Evolutionary conservation across 2,113 vertebrate genomes (phyloP).

Genomic region (Lepidothrix coronata): DNA sequence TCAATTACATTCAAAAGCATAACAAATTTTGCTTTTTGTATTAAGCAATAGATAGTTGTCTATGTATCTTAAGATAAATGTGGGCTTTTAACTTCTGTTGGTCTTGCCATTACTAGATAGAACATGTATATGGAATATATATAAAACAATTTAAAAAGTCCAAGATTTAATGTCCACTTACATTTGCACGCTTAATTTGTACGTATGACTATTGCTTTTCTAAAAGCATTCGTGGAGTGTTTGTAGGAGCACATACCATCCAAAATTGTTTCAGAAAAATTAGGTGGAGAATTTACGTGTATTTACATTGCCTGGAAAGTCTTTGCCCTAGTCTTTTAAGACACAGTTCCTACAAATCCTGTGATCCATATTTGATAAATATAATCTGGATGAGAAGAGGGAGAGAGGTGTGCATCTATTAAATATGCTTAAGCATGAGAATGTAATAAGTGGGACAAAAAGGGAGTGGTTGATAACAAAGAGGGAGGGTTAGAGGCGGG

Average conservation of each 20-base stretch:
- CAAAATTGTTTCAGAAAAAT: not conserved
- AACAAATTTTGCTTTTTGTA: not conserved
- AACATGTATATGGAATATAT: not conserved
- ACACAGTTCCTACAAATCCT: not conserved
- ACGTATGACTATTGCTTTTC: not conserved
- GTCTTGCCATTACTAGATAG: not conserved
- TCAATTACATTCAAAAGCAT: not conserved
- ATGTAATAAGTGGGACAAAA: not conserved
- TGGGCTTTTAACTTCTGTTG: not conserved
- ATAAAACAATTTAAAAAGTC: not conserved
- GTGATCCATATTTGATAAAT: not conserved
- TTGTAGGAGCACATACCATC: not conserved
- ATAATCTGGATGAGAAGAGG: not conserved
- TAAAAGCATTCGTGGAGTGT: conserved; percentile 7
- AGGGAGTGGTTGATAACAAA: conserved; percentile 12
- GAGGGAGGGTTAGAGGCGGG: not conserved
- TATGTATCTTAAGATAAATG: not conserved
- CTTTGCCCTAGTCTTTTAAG: not conserved
- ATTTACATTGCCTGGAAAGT: not conserved
- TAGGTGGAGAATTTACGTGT: not conserved
- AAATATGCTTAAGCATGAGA: not conserved
- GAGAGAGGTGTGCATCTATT: not conserved
- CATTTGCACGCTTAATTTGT: not conserved
- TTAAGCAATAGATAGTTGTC: not conserved
- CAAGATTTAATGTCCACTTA: conserved; percentile 22